Evolutionary conservation across 2,888 invertebrate genomes (phyloP).

Genomic region (Oscheius onirici): DNA sequence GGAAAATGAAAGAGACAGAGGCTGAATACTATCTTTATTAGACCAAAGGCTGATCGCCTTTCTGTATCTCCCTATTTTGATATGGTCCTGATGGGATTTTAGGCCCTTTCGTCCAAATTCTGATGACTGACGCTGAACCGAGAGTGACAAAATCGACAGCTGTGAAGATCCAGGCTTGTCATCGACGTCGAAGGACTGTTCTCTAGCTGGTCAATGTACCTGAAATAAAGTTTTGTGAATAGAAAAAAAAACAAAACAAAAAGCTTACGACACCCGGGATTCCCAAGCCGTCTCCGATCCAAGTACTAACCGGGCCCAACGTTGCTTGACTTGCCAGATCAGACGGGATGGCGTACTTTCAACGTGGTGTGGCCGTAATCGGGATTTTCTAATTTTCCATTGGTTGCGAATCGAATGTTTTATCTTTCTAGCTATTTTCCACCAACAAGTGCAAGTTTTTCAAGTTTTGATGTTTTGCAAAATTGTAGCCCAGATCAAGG

Average conservation of each 20-base stretch:
- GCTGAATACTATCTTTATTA: no score
- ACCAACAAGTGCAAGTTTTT: not conserved
- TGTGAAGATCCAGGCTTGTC: constrained; percentile 64
- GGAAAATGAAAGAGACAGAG: no score
- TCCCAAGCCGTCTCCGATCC: no score
- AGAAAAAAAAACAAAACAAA: not conserved
- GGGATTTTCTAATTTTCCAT: no score
- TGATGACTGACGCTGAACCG: constrained; percentile 42
- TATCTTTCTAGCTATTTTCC: no score
- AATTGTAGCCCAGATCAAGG: not conserved
- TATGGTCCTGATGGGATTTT: constrained; percentile 1
- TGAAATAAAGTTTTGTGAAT: constrained; percentile 5
- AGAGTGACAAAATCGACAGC: constrained; percentile 71
- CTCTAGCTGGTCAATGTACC: constrained; percentile 67
- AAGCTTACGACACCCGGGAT: no score
- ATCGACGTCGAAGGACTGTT: constrained; percentile 60
- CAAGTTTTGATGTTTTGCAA: not conserved
- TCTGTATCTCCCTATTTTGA: constrained; percentile 10
- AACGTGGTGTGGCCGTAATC: no score
- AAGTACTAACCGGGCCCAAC: no score
- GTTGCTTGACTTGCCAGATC: no score
- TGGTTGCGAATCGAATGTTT: no score
- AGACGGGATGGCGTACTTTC: no score
- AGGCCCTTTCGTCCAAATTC: constrained; percentile 16
- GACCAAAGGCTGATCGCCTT: constrained; percentile 8